Conservation (phyloP, 1,140 invertebrate species). For the Arion vulgaris region DNA sequence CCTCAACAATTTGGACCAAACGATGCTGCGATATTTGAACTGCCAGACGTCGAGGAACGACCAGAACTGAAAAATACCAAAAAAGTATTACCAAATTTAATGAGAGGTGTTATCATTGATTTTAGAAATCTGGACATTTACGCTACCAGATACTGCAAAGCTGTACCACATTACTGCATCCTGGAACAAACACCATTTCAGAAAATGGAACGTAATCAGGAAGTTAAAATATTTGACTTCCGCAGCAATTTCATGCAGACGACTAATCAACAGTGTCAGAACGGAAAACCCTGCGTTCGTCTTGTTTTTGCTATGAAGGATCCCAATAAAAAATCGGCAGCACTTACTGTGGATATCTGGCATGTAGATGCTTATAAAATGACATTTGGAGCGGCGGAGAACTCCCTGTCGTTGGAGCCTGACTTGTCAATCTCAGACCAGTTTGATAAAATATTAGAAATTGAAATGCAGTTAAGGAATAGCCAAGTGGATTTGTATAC, state of each 20-base stretch:
- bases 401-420: neutral
- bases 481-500: neutral
- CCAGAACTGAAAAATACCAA: neutral
- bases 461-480: neutral
- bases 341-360: neutral
- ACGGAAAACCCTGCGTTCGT: neutral
- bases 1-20: neutral
- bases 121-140: neutral
- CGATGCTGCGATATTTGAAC: neutral
- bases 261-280: neutral
- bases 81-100: neutral
- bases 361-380: neutral
- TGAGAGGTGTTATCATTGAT: neutral
- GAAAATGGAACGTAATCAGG: neutral
- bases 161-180: neutral
- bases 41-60: neutral
- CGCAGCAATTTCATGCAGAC: neutral
- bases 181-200: neutral
- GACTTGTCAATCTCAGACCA: neutral
- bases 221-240: neutral
- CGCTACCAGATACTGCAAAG: slow-evolving; percentile 1
- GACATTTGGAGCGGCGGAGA: neutral
- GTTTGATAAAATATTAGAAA: neutral
- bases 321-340: neutral
- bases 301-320: neutral